phyloP scores from a whole-genome alignment of 2,888 invertebrate genomes.

The Athalia circularis region DNA sequence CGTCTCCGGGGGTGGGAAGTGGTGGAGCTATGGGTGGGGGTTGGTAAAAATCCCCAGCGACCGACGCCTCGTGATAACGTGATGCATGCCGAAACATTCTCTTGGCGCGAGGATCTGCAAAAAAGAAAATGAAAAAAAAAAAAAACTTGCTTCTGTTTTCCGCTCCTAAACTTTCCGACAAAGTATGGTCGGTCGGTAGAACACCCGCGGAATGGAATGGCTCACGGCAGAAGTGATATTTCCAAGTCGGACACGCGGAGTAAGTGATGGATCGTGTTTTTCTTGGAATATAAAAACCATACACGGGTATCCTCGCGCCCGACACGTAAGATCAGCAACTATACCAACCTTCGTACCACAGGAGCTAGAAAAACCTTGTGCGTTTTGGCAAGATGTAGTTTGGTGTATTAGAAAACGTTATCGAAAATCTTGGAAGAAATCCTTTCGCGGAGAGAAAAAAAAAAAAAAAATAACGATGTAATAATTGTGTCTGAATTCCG shows the following conservation, averaged over 20 bases:
- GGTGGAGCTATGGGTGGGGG: conserved; percentile 46
- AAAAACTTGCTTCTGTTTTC: conserved; percentile 56
- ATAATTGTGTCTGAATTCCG: too few species aligned
- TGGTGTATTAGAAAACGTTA: too few species aligned
- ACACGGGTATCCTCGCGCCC: conserved; percentile 42
- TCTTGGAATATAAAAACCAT: conserved; percentile 68
- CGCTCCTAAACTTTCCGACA: conserved; percentile 50
- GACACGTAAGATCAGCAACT: conserved; percentile 1
- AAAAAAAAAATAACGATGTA: too few species aligned
- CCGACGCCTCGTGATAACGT: conserved; percentile 52
- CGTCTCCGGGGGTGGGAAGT: conserved; percentile 33
- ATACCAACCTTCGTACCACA: background rate
- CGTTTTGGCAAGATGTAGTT: background rate
- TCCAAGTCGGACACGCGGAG: conserved; percentile 66
- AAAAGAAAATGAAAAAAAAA: conserved; percentile 40
- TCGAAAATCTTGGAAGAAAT: too few species aligned
- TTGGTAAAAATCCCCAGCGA: conserved; percentile 52
- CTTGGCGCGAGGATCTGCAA: conserved; percentile 34
- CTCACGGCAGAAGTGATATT: conserved; percentile 64
- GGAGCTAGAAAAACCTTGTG: conserved; percentile 2
- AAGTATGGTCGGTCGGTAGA: conserved; percentile 19
- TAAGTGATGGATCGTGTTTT: conserved; percentile 70
- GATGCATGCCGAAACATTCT: conserved; percentile 67
- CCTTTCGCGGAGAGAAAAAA: too few species aligned
- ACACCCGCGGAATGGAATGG: conserved; percentile 38